Conservation (phyloP, 2,113 vertebrate genomes). For the Tauraco erythrolophus region DNA sequence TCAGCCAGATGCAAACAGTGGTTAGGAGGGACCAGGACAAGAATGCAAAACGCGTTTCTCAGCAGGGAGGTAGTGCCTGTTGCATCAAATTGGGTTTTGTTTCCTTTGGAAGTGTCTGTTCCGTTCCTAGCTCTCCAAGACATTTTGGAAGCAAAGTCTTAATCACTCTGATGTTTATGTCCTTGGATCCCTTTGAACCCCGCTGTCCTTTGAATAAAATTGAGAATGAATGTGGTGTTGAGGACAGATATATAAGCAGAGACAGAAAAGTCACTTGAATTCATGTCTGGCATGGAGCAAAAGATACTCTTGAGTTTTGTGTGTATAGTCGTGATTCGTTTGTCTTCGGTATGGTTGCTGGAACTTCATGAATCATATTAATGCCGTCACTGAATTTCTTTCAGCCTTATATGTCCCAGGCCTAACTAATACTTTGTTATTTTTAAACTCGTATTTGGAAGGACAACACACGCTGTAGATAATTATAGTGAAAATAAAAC, state of each 20-base stretch:
- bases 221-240: background rate
- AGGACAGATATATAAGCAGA: background rate
- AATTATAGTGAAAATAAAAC: conserved; percentile 65
- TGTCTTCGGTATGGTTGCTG: conserved; percentile 13
- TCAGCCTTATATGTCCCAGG: conserved; percentile 34
- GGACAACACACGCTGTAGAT: conserved; percentile 60
- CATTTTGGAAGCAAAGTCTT: background rate
- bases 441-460: conserved; percentile 72
- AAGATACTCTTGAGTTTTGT: background rate
- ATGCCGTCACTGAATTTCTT: conserved; percentile 26
- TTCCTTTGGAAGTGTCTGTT: background rate
- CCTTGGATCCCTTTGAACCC: background rate
- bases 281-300: background rate
- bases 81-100: background rate
- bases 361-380: conserved; percentile 52
- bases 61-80: background rate
- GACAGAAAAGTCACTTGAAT: background rate
- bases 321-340: background rate
- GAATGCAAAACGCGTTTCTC: background rate
- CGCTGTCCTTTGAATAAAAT: background rate
- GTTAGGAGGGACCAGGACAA: background rate
- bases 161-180: background rate
- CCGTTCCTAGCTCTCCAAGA: background rate
- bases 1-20: background rate
- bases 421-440: conserved; percentile 67